Conservation (phyloP, 2,888 invertebrate species). For the Drosophila pseudotakahashii region DNA sequence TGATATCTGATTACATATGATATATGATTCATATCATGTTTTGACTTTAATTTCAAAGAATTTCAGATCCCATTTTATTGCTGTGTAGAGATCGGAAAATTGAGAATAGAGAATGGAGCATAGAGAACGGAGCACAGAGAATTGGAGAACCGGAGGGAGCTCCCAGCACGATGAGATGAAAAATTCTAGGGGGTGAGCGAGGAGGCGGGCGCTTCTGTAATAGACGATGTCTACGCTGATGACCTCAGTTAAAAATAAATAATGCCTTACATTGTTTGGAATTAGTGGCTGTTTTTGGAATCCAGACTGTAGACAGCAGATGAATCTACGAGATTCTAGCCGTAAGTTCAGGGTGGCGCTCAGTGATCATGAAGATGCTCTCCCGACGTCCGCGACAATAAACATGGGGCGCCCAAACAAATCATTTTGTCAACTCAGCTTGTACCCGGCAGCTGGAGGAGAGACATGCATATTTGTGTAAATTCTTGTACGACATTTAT, state of each 20-base stretch:
- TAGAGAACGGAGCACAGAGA: slow-evolving; percentile 4
- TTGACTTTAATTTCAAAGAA: too few relatives aligned
- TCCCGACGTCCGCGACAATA: slow-evolving; percentile 31
- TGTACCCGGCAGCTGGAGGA: slow-evolving; percentile 48
- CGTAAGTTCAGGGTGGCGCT: slow-evolving; percentile 77
- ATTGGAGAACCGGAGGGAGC: slow-evolving; percentile 23
- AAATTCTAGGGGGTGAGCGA: slow-evolving; percentile 4
- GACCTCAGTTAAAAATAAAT: slow-evolving; percentile 81
- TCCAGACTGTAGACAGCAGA: slow-evolving; percentile 55
- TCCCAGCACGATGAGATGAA: slow-evolving; percentile 13
- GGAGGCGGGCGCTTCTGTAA: slow-evolving; percentile 50
- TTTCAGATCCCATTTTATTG: not conserved
- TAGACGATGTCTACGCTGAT: slow-evolving; percentile 64
- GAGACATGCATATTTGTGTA: slow-evolving; percentile 63
- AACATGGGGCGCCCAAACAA: slow-evolving; percentile 64
- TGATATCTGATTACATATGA: too few relatives aligned
- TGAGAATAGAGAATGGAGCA: slow-evolving; percentile 10
- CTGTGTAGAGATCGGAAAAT: slow-evolving; percentile 22
- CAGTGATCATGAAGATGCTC: slow-evolving; percentile 49
- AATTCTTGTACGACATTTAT: slow-evolving; percentile 77
- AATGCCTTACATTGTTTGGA: slow-evolving; percentile 79
- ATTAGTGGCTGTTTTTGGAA: slow-evolving; percentile 74
- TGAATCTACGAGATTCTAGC: slow-evolving; percentile 31
- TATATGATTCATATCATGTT: too few relatives aligned
- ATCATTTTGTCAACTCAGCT: slow-evolving; percentile 70